These are phyloP conservation scores for Falcaria lacertinaria DNA, from an alignment of 2,888 invertebrate species.

Conservation along the genomic window DNA sequence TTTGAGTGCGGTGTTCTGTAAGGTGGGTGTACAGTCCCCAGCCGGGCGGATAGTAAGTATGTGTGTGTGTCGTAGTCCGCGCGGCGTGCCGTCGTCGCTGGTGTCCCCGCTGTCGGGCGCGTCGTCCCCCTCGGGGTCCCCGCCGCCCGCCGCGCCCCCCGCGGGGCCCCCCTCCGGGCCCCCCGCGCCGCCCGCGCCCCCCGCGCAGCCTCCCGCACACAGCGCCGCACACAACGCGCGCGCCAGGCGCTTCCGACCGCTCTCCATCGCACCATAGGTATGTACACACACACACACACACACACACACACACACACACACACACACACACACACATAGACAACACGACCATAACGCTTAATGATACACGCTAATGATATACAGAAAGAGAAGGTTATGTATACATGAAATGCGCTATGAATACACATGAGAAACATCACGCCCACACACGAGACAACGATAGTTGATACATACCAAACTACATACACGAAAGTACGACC, in stretches of 20 bases:
- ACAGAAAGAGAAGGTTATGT: no score
- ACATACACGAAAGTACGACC: no score
- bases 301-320: conserved; percentile 3
- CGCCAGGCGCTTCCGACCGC: conserved; percentile 65
- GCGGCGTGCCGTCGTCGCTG: conserved; percentile 71
- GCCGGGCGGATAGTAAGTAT: background rate
- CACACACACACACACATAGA: conserved; percentile 1
- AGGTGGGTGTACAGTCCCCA: background rate
- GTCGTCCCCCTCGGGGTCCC: conserved; percentile 30
- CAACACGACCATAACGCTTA: no score
- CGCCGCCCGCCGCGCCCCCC: conserved; percentile 21
- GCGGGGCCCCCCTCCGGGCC: conserved; percentile 12
- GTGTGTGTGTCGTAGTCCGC: conserved; percentile 27
- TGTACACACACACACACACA: no score
- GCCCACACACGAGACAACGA: no score
- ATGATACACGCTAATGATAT: no score
- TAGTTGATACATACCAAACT: no score
- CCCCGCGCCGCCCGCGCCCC: conserved; percentile 15
- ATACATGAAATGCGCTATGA: no score
- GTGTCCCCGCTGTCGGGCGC: conserved; percentile 44
- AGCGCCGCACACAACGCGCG: no score
- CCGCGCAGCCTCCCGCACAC: no score
- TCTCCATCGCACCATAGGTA: conserved; percentile 61
- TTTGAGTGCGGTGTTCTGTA: background rate
- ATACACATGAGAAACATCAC: no score